Conservation (phyloP, 2,113 vertebrate species). For the Pagrus major region DNA sequence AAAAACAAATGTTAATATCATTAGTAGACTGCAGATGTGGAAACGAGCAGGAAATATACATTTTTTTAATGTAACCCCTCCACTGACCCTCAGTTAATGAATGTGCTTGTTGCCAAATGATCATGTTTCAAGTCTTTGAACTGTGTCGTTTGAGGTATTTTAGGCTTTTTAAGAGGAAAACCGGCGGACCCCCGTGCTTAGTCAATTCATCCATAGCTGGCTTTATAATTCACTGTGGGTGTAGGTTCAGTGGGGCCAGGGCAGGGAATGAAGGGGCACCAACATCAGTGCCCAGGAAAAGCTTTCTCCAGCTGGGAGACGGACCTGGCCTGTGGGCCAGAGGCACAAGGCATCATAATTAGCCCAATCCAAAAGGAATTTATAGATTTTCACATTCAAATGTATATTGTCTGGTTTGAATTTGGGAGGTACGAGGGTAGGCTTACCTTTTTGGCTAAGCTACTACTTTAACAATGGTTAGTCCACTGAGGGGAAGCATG, state of each 20-base stretch:
- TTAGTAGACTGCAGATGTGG: slow-evolving; percentile 51
- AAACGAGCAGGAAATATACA: slow-evolving; percentile 35
- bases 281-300: slow-evolving; percentile 42
- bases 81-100: slow-evolving; percentile 40
- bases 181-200: slow-evolving; percentile 39
- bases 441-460: slow-evolving; percentile 60
- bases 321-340: slow-evolving; percentile 17
- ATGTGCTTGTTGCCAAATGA: slow-evolving; percentile 50
- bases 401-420: slow-evolving; percentile 70
- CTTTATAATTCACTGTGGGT: slow-evolving; percentile 56
- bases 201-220: slow-evolving; percentile 42
- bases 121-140: slow-evolving; percentile 67
- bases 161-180: slow-evolving; percentile 51
- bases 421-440: slow-evolving; percentile 59
- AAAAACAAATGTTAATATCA: slow-evolving; percentile 36
- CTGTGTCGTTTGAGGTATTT: slow-evolving; percentile 53
- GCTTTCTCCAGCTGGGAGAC: slow-evolving; percentile 56
- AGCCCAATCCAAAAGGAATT: slow-evolving; percentile 64
- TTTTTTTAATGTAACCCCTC: slow-evolving; percentile 43
- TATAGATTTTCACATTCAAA: slow-evolving; percentile 73
- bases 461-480: slow-evolving; percentile 35
- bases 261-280: slow-evolving; percentile 41
- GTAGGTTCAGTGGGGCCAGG: slow-evolving; percentile 35
- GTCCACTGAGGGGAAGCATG: slow-evolving; percentile 31
- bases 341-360: slow-evolving; percentile 54